A percentile compares a stretch with the other conserved stretches of the same genome.
These are phyloP conservation scores for Ictidomys tridecemlineatus DNA, from an alignment of 2,113 vertebrate species.

Conservation along the genomic window DNA sequence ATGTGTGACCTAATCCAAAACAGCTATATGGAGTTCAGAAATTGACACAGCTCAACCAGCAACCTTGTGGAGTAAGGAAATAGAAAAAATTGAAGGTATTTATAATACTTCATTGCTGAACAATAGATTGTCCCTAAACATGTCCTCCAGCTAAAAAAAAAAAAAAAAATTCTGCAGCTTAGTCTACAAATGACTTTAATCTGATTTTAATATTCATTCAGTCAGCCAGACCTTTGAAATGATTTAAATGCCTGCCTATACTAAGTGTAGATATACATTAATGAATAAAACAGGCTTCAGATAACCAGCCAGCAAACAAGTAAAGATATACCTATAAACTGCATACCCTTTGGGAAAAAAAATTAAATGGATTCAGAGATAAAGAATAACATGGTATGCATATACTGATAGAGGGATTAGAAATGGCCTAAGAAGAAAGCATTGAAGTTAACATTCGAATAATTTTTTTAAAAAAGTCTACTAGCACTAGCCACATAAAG, in stretches of 20 bases:
- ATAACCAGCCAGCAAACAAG: background rate
- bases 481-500: background rate
- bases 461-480: background rate
- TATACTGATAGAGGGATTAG: background rate
- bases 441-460: background rate
- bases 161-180: background rate
- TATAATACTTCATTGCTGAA: background rate
- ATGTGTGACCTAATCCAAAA: background rate
- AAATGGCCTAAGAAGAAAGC: constrained; percentile 22
- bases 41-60: background rate
- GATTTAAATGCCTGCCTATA: background rate
- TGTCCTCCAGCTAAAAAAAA: background rate
- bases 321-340: background rate
- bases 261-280: background rate
- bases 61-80: background rate
- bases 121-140: background rate
- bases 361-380: background rate
- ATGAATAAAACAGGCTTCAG: background rate
- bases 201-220: constrained; percentile 29
- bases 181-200: constrained; percentile 41
- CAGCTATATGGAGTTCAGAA: background rate
- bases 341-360: background rate
- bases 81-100: constrained; percentile 37
- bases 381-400: background rate
- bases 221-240: background rate